Evolutionary conservation across 2,888 invertebrate species (phyloP).

Genomic region (Ommatoiulus sabulosus): DNA sequence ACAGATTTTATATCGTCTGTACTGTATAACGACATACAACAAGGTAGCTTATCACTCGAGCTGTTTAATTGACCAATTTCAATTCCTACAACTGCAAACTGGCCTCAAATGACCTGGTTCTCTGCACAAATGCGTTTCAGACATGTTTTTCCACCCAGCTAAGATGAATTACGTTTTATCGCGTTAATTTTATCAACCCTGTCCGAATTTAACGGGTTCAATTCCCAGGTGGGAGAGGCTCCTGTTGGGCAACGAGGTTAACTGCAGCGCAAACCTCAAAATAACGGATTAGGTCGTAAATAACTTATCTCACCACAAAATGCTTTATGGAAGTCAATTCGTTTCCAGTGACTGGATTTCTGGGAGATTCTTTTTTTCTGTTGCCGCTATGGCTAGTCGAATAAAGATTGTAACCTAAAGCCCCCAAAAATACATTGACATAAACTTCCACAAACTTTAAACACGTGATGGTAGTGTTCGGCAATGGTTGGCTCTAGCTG

Average conservation of each 20-base stretch:
- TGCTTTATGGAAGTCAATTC: neutral
- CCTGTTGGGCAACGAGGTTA: neutral
- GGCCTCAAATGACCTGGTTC: neutral
- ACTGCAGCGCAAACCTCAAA: neutral
- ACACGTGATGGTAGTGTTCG: no score
- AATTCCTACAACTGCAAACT: neutral
- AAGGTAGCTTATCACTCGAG: neutral
- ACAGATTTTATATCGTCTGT: no score
- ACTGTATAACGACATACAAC: no score
- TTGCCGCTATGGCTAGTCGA: no score
- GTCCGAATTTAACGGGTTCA: neutral
- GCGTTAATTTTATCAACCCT: neutral
- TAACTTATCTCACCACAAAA: neutral
- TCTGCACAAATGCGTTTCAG: neutral
- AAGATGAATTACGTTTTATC: conserved; percentile 5
- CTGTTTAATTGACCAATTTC: neutral
- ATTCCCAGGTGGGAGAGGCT: neutral
- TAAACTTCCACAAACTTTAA: no score
- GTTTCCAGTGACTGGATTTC: neutral
- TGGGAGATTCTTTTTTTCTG: neutral
- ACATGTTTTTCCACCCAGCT: neutral
- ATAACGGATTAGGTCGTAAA: neutral
- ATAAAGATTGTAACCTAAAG: no score
- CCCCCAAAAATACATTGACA: no score
- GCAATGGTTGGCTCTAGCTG: no score